Conservation (phyloP, 2,888 invertebrate species). For the Drosophila buzzatii region DNA sequence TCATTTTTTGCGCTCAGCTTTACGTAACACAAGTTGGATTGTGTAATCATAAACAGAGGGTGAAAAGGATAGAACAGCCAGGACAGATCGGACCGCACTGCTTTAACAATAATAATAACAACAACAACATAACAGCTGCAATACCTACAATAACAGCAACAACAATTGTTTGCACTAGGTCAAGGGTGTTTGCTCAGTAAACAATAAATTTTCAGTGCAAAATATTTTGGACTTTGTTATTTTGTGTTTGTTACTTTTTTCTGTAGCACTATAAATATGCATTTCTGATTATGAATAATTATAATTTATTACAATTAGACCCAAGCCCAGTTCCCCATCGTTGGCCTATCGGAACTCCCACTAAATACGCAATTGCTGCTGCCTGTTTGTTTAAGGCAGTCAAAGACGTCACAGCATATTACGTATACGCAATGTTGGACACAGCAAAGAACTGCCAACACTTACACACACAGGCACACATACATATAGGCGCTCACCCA, state of each 20-base stretch:
- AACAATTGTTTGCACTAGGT: constrained; percentile 38
- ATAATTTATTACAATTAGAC: constrained; percentile 18
- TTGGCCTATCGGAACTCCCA: not conserved
- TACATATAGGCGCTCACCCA: not conserved
- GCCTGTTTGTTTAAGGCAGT: constrained; percentile 12
- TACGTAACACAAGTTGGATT: constrained; percentile 73
- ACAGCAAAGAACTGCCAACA: constrained; percentile 7
- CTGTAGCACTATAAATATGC: not conserved
- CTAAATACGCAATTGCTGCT: constrained; percentile 49
- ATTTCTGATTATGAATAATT: constrained; percentile 3
- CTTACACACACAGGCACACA: constrained; percentile 10
- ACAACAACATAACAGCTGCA: constrained; percentile 3
- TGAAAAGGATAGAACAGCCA: constrained; percentile 15
- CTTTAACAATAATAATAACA: constrained; percentile 8
- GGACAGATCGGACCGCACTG: not conserved
- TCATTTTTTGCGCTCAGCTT: constrained; percentile 64
- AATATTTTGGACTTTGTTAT: not conserved
- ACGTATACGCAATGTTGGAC: constrained; percentile 69
- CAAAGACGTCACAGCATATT: constrained; percentile 78
- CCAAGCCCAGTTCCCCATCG: not conserved
- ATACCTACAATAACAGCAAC: not conserved
- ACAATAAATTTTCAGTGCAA: constrained; percentile 1
- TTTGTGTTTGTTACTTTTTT: not conserved
- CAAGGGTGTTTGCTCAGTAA: constrained; percentile 36
- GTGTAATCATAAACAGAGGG: constrained; percentile 63